These are phyloP conservation scores for Tineola bisselliella DNA, from an alignment of 2,888 invertebrate species.

Conservation along the genomic window DNA sequence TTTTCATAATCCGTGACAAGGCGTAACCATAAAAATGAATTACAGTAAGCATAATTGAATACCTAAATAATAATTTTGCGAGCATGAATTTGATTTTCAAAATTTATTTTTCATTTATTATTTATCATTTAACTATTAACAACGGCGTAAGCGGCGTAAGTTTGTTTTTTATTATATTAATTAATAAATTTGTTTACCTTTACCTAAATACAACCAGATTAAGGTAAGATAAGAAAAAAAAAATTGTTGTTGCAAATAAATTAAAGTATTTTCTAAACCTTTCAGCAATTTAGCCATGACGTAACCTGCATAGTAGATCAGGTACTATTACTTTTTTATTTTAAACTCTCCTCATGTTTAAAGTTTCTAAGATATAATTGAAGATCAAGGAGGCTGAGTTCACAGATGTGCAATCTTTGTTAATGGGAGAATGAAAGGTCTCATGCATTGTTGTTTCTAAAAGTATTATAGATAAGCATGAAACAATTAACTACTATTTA, in stretches of 20 bases:
- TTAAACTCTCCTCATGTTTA: not conserved
- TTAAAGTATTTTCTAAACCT: not conserved
- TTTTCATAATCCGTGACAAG: not conserved
- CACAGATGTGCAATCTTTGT: not conserved
- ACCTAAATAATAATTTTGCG: not conserved
- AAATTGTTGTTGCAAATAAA: too few species aligned
- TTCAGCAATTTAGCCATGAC: slow-evolving; percentile 9
- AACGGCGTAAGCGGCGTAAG: not conserved
- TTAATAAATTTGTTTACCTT: too few species aligned
- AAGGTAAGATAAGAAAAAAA: too few species aligned
- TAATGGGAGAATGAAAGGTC: not conserved
- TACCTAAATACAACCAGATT: too few species aligned
- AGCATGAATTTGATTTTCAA: not conserved
- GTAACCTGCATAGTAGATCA: slow-evolving; percentile 6
- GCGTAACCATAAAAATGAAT: not conserved
- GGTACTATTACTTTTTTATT: not conserved
- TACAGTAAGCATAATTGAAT: not conserved
- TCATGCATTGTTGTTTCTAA: not conserved
- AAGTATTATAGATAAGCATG: not conserved
- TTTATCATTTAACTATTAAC: not conserved
- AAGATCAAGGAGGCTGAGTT: not conserved
- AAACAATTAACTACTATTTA: not conserved
- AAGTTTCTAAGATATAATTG: not conserved
- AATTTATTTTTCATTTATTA: not conserved
- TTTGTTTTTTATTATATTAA: not conserved